Evolutionary conservation across 2,113 vertebrate genomes (phyloP), one percentile per base, ranked within the genome.

Genomic region (Thunnus thynnus): DNA sequence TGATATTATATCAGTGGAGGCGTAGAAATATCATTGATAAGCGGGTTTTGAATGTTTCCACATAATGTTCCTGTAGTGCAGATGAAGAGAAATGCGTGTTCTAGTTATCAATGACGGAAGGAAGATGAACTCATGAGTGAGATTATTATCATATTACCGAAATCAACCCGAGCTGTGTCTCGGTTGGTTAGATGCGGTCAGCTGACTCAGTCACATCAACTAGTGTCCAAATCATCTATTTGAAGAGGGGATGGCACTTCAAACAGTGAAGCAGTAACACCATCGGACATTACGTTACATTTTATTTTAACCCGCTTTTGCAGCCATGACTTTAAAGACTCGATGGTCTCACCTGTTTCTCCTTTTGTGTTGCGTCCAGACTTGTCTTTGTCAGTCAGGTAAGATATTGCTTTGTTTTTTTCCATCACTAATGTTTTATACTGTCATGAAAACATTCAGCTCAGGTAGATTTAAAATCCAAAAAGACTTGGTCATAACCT

Each of bases 121-220:
- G 10, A 55, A 55, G 36, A 17, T 50, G 14, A 11, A 14, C 1
- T 16, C 1, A 10, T 14, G 1, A 13, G 6, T 17, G 17, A 2
- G 41, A n/a, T 55, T n/a, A 66, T 17, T 54, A 17, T 30, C 27
- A 30, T 30, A 41, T 41, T 9, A 41, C 36, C 6, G 36, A 8
- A 41, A 41, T 41, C 8, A 41, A 41, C 8, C 36, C 7, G 8
- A 48, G 69, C 17, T 12, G 66, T 18, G 36, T 8, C n/a, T 3
- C 9, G 1, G 2, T 12, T 16, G 48, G 13, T 2, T 12, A 5
- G 3, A 13, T 18, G 51, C 14, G 32, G n/a, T 83, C 87, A 84
- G 55, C 18, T 87, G 86, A 80, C 83, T 0, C 1, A 0, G 10
- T 85, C 84, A 86, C 82, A 4, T 86, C 89, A 80, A 65, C 7